Base-by-base conservation (phyloP, 2,888 invertebrate species). In the Alentia gelatinosa region DNA sequence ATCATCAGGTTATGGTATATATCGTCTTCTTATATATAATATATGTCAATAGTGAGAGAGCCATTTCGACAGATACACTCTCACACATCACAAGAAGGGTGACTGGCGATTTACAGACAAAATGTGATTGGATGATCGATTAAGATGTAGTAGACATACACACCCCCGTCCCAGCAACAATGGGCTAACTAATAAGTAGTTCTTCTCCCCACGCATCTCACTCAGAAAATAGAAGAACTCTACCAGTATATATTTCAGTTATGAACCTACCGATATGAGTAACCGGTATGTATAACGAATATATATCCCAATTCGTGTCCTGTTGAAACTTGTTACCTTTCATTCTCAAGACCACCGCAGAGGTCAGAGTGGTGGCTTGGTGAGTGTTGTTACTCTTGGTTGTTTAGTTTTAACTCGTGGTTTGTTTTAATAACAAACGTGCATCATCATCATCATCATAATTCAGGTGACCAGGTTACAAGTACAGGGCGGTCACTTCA, bases 31-130 rank as follows among this genome's bases (percentile, higher is more conserved):
- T 63, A 63, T 63, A 68, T 30, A 68, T 68, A 33, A 30, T 68
- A 68, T 68, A 68, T 68, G 26, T 68, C 68, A 68, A 33, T 68
- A 68, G 68, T 68, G 68, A 68, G 63, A 63, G 68, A 68, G 68
- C 68, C 30, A 68, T 30, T 68, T 68, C 68, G 30, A 68, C 68
- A 68, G 68, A 68, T 30, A 68, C 26, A 68, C 68, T 68, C 68
- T 68, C 68, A 68, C 68, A 68, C 68, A 68, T 68, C 68, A 68
- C 68, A 68, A 68, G 68, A 68, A 68, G 33, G 68, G 68, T 68
- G 68, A 68, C 68, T 68, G 68, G 68, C 68, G 15, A 30, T 30
- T 68, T 68, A 68, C 68, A 68, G 68, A 68, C 56, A 68, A 33
- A 68, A 68, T 68, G 68, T 68, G 68, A 68, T 68, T 68, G 68